Percentiles rank a stretch among this genome's conserved stretches.
These are phyloP conservation scores for Indicator maculatus DNA, from an alignment of 2,113 vertebrate genomes.

Conservation along the genomic window DNA sequence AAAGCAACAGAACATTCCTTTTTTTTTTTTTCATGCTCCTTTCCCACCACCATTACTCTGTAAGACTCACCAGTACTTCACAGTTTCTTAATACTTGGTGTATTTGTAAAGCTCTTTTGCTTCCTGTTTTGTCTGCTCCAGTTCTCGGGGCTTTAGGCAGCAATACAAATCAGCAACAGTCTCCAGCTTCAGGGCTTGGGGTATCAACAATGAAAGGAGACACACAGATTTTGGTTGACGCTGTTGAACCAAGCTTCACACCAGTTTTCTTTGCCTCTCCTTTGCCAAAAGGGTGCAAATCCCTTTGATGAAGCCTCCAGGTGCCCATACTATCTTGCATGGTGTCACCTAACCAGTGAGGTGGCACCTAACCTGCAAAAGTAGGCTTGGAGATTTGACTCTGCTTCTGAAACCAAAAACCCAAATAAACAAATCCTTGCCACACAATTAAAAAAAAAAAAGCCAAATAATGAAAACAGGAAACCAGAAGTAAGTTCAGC, in stretches of 20 bases:
- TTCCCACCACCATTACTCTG: too few relatives aligned
- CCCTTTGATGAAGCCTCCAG: rapidly evolving
- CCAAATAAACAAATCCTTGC: background rate
- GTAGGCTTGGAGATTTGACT: background rate
- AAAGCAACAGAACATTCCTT: background rate
- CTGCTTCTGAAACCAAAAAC: background rate
- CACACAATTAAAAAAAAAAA: background rate
- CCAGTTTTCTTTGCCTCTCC: background rate
- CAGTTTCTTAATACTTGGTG: background rate
- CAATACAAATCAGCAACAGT: rapidly evolving
- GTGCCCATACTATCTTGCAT: rapidly evolving
- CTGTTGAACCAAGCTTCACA: background rate
- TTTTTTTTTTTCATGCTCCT: background rate
- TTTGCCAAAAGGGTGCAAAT: background rate
- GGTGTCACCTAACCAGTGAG: background rate
- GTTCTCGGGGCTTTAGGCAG: background rate
- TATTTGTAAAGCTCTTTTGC: background rate
- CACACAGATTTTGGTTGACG: background rate
- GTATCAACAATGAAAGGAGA: background rate
- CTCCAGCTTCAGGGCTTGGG: background rate
- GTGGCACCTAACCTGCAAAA: background rate
- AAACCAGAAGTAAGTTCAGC: constrained; percentile 23
- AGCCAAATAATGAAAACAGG: constrained; percentile 25
- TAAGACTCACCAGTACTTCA: background rate
- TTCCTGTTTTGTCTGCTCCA: background rate